phyloP scores from a whole-genome alignment of 2,797 vertebrate species.

The Serranus cabrilla region DNA sequence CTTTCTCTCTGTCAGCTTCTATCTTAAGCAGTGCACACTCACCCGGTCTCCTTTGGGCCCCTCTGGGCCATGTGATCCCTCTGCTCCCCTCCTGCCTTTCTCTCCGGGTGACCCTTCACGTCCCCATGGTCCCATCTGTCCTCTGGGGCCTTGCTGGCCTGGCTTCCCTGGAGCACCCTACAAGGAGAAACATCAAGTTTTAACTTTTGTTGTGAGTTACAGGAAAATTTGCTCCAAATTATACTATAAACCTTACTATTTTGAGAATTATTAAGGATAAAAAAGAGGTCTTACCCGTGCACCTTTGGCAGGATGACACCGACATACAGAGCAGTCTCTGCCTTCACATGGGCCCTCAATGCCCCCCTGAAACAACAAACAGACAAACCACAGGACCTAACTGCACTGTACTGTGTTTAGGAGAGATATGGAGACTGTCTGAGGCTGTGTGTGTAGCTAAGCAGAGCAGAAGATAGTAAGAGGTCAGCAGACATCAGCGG shows the following conservation, averaged over 20 bases:
- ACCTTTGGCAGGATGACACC: slow-evolving; percentile 80
- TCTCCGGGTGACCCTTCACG: slow-evolving; percentile 60
- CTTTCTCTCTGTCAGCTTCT: neutral
- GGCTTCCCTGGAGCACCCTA: slow-evolving; percentile 74
- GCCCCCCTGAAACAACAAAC: slow-evolving; percentile 62
- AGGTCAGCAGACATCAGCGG: neutral
- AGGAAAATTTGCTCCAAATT: neutral
- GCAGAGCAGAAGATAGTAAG: neutral
- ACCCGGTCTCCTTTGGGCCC: slow-evolving; percentile 73
- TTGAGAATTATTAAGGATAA: too few species aligned
- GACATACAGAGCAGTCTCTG: slow-evolving; percentile 78
- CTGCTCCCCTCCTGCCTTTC: slow-evolving; percentile 69
- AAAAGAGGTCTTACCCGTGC: slow-evolving; percentile 64
- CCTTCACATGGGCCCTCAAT: slow-evolving; percentile 69
- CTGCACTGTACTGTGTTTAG: neutral
- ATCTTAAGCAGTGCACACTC: slow-evolving; percentile 17
- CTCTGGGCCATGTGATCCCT: slow-evolving; percentile 61
- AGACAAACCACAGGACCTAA: neutral
- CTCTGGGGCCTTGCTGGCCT: slow-evolving; percentile 59
- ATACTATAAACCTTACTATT: neutral
- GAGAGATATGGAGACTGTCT: neutral
- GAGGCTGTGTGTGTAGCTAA: neutral
- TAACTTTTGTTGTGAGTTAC: neutral
- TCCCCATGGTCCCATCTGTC: slow-evolving; percentile 60
- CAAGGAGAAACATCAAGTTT: slow-evolving; percentile 1